Base-by-base conservation (phyloP, 2,797 vertebrate species). In the Schizopygopsis malacanthus region DNA sequence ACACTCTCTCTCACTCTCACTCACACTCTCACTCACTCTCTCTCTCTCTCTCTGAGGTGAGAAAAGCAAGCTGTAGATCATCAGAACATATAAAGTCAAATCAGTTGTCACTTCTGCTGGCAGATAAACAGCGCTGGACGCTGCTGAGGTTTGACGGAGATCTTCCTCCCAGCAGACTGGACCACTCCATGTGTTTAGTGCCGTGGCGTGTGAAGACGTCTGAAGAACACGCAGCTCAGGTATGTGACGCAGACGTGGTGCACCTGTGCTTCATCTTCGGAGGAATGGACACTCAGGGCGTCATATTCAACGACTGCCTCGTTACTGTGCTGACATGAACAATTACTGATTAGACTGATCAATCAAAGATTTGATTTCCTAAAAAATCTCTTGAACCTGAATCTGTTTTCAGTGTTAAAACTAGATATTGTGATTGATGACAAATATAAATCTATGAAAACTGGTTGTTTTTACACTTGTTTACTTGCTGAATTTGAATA, bases 181-280 rank as follows among this genome's bases (percentile, higher is more conserved):
- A 99, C 90, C 98, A 99, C 0, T 96, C 96, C 25, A 98, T 98
- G 97, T 99, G 97, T 81, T 41, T 97, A n/a, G 56, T 98, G 81
- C 98, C 97, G 0, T 99, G 98, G 98, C 88, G 2, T 4, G 83
- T 92, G 43, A 77, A 70, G 54, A 61, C 33, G 2, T 78, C 89
- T 3, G 81, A 8, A 52, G 89, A 87, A 4, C 22, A 59, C 56
- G 56, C 56, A 11, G 56, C 56, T 59, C 54, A 59, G 56, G 8
- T 33, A n/a, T 0, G 6, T 13, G 81, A 73, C 9, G 84, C 22
- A 52, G 89, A 92, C 76, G 91, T 82, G 0, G 15, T 92, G n/a
- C 65, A 94, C 0, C 92, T 99, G 11, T 97, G 96, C 22, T 94
- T 98, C 1, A 85, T 97, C 2, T 99, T 98, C 39, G 98, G 97